Evolutionary conservation across 2,113 vertebrate genomes (phyloP).

Genomic region (Bufo gargarizans): DNA sequence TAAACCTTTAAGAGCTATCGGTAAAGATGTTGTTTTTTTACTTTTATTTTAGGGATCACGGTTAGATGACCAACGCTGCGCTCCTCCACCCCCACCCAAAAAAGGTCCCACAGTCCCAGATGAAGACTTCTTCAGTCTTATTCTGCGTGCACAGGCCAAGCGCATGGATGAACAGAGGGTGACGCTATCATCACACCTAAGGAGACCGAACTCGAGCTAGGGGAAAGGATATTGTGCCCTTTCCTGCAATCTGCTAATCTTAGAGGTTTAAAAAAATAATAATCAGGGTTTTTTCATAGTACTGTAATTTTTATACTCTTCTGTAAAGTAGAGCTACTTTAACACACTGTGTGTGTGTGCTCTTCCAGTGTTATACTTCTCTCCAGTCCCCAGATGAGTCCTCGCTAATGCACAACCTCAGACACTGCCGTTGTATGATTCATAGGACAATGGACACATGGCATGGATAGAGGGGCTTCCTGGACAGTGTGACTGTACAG

Average conservation of each 20-base stretch:
- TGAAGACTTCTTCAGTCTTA: constrained; percentile 97
- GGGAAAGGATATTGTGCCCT: background rate
- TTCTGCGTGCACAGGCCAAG: constrained; percentile 92
- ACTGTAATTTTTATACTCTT: constrained; percentile 22
- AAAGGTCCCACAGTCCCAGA: constrained; percentile 91
- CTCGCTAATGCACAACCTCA: background rate
- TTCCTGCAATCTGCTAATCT: background rate
- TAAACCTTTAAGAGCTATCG: background rate
- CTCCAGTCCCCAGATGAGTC: background rate
- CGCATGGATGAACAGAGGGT: constrained; percentile 96
- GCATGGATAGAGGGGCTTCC: background rate
- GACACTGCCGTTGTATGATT: background rate
- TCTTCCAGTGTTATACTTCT: background rate
- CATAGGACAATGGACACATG: too few relatives aligned
- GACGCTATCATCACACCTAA: constrained; percentile 77
- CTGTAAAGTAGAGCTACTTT: constrained; percentile 1
- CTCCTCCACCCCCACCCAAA: constrained; percentile 80
- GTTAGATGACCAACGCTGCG: constrained; percentile 93
- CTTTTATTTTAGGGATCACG: constrained; percentile 80
- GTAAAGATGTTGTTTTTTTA: background rate
- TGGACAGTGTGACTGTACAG: background rate
- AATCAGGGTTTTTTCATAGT: constrained; percentile 46
- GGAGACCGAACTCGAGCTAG: constrained; percentile 73
- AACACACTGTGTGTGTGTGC: background rate
- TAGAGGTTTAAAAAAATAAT: background rate